Percentiles rank a stretch among this genome's conserved stretches.
These are phyloP conservation scores for Drosophila biarmipes DNA, from an alignment of 1,140 invertebrate species.

Conservation along the genomic window DNA sequence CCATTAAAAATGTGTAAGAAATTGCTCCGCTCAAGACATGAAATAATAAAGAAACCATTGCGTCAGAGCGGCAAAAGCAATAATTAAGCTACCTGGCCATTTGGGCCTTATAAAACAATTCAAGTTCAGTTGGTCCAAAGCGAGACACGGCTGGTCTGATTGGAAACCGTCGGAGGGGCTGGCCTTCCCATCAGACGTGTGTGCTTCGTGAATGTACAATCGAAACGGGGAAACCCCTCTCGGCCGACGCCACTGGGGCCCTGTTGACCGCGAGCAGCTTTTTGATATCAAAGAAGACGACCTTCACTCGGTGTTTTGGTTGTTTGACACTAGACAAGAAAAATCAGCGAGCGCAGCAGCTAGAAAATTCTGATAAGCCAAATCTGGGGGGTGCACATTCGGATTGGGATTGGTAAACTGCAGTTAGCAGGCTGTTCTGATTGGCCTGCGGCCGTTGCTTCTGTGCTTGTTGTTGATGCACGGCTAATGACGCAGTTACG, in stretches of 20 bases:
- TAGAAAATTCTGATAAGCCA: constrained; percentile 56
- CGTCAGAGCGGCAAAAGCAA: constrained; percentile 53
- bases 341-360: constrained; percentile 5
- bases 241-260: constrained; percentile 20
- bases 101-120: constrained; percentile 50
- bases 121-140: constrained; percentile 66
- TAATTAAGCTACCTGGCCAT: constrained; percentile 34
- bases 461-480: constrained; percentile 40
- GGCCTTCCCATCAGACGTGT: constrained; percentile 16
- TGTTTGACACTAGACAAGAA: constrained; percentile 26
- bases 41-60: constrained; percentile 56
- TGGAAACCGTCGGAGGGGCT: constrained; percentile 9
- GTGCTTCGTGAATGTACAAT: constrained; percentile 6
- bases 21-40: constrained; percentile 22
- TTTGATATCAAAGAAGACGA: constrained; percentile 60
- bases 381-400: constrained; percentile 4
- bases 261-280: constrained; percentile 49
- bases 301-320: constrained; percentile 49
- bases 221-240: constrained; percentile 4
- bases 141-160: constrained; percentile 1
- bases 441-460: constrained; percentile 27
- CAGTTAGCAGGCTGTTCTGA: constrained; percentile 10
- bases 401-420: constrained; percentile 2
- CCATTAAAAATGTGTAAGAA: constrained; percentile 37
- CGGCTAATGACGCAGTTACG: constrained; percentile 77